A percentile compares a stretch with the other conserved stretches of the same genome.
phyloP scores from a whole-genome alignment of 1,140 invertebrate genomes.

The Steinernema khuongi region DNA sequence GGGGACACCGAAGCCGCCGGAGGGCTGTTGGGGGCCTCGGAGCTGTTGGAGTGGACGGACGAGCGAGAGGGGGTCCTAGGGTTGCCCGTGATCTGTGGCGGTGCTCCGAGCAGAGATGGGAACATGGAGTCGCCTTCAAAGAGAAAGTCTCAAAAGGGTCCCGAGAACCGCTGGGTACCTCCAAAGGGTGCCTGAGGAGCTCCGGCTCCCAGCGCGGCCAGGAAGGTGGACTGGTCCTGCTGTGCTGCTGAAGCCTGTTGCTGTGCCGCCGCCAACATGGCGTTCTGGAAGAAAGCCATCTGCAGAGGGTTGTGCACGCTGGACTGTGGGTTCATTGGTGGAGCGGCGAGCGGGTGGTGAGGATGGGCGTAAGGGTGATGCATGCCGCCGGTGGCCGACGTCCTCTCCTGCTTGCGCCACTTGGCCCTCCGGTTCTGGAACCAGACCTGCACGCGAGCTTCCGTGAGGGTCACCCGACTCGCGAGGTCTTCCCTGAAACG shows the following conservation, averaged over 20 bases:
- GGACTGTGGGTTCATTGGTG: not conserved
- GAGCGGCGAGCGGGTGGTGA: not conserved
- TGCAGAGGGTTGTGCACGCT: not conserved
- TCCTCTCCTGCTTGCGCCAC: constrained; percentile 77
- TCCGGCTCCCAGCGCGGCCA: not conserved
- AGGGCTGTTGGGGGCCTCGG: not conserved
- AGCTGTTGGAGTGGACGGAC: not conserved
- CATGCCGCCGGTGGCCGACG: constrained; percentile 16
- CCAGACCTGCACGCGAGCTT: constrained; percentile 85
- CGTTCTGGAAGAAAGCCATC: constrained; percentile 8
- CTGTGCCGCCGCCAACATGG: not conserved
- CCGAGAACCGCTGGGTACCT: not conserved
- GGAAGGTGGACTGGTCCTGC: not conserved
- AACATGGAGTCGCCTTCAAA: not conserved
- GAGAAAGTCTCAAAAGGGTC: not conserved
- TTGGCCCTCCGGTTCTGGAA: constrained; percentile 88
- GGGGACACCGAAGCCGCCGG: not conserved
- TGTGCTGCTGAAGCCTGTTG: not conserved
- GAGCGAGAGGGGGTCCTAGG: not conserved
- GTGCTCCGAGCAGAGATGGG: not conserved
- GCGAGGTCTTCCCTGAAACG: constrained; percentile 76
- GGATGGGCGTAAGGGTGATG: constrained; percentile 33
- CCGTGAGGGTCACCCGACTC: constrained; percentile 95
- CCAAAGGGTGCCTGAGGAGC: not conserved
- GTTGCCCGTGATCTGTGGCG: not conserved